These are phyloP conservation scores for Salvelinus fontinalis DNA, from an alignment of 2,113 vertebrate species.

Conservation along the genomic window DNA sequence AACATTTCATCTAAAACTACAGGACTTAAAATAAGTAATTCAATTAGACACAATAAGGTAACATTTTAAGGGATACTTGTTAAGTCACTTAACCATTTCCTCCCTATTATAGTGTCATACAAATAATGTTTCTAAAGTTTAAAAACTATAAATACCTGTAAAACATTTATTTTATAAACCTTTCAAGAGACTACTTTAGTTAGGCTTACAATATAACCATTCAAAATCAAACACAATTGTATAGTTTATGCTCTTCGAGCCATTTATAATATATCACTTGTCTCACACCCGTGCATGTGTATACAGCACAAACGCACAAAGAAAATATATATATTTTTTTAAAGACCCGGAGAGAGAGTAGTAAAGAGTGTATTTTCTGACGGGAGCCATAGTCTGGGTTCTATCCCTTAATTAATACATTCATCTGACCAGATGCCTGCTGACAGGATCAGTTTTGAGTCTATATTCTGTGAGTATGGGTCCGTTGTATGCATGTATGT, in stretches of 20 bases:
- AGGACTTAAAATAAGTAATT: constrained; percentile 66
- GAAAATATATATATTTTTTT: background rate
- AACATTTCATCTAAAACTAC: constrained; percentile 52
- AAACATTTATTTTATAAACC: constrained; percentile 47
- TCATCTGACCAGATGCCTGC: constrained; percentile 24
- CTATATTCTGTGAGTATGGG: constrained; percentile 2
- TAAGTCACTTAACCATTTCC: constrained; percentile 32
- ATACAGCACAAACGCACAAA: constrained; percentile 22
- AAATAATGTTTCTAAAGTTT: constrained; percentile 57
- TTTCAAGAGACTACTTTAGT: constrained; percentile 37
- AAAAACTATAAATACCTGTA: constrained; percentile 66
- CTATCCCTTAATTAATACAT: constrained; percentile 13
- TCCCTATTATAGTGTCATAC: constrained; percentile 21
- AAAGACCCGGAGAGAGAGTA: constrained; percentile 20
- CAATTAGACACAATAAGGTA: constrained; percentile 55
- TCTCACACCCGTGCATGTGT: constrained; percentile 19
- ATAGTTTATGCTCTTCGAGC: constrained; percentile 11
- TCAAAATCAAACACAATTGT: background rate
- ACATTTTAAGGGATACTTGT: constrained; percentile 43
- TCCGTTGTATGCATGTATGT: constrained; percentile 13
- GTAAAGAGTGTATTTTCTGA: background rate
- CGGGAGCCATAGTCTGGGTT: background rate
- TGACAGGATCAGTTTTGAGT: background rate
- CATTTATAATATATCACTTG: constrained; percentile 14
- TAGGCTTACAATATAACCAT: constrained; percentile 39